Base-by-base conservation (phyloP, 2,797 vertebrate genomes). In the Sternotherus odoratus region DNA sequence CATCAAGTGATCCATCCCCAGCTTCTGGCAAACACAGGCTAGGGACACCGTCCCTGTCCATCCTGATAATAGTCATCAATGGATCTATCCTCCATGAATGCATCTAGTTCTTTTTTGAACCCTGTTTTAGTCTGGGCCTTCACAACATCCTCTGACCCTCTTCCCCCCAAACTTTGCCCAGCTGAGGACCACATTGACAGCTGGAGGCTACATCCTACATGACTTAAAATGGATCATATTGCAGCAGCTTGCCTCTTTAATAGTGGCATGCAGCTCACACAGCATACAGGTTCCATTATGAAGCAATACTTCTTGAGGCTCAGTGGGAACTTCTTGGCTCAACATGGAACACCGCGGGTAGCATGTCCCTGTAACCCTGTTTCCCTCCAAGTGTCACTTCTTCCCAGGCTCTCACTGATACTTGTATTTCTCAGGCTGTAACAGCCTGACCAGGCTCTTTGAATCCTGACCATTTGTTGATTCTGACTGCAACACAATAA, bases 341-440 rank as follows among this genome's bases (percentile, higher is more conserved):
- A 39, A 24, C 23, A 72, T 12, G 21, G 66, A 72, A 21, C 36
- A 72, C 54, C 51, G 69, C 11, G 6, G 17, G 43, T 78, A 51
- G 28, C 26, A 4, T 0, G 1, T 43, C 85, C 72, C 53, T 30
- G 6, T 23, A 26, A 0, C 5, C 54, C 30, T 60, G 57, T 30
- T 69, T 19, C 57, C 10, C 75, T 33, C 33, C 7, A 7, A n/a
- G 54, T 15, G 43, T 6, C 43, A 39, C 15, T 43, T 90, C 48
- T 53, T 81, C 33, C 21, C 75, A 69, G 33, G 33, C 0, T 26
- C 0, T 10, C 30, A 60, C 30, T 60, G 57, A 16, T 16, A 60
- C 4, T 30, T 60, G 3, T 33, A 60, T 16, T 12, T 60, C 1
- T 49, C 0, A 0, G 50, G 48, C 57, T 6, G 23, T 8, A 4